Base-by-base conservation (phyloP, 92 coral and sea anemone species). In the Zoanthus solanderi region DNA sequence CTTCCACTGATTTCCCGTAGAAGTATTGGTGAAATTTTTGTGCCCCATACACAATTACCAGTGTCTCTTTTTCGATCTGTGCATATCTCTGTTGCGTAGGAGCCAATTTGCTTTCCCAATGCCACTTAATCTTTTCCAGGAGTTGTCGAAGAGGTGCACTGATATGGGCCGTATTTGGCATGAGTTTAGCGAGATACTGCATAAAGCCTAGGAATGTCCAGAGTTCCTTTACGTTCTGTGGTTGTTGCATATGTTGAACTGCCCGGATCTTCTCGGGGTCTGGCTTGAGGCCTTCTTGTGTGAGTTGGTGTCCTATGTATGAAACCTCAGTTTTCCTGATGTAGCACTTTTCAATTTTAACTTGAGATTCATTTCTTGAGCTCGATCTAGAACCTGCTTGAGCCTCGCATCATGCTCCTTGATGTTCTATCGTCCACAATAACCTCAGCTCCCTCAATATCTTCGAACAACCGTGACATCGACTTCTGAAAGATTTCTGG, bases 231-330 rank as follows among this genome's bases (percentile, higher is more conserved):
- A 78, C 61, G 17, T 71, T 86, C 63, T 86, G 78, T 69, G 15
- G 78, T 85, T 28, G 71, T 65, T 65, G 71, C 34, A 65, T 65
- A 17, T 65, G 31, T 67, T 30, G 82, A 67, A 94, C 92, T 17
- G 47, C 29, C 15, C 92, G 58, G 31, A 89, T 90, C 85, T 94
- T 92, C 68, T 89, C 88, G 29, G 90, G 94, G 53, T 90, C 92
- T 53, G 89, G 91, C 83, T 88, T 92, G 57, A 88, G 71, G 4
- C 92, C 91, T 52, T 93, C 90, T 88, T 94, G 79, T 29, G 92
- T 88, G 32, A 90, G 86, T 31, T 83, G 84, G 77, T 92, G 92
- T 76, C 96, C 90, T 15, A 91, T 86, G 77, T 87, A 94, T 37
- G 42, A 37, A 37, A 37, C 42, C 84, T 91, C 23, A 23, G 23